Evolutionary conservation across 2,797 vertebrate species (phyloP), one percentile per base, ranked within the genome.

Genomic region (Sciurus vulgaris): DNA sequence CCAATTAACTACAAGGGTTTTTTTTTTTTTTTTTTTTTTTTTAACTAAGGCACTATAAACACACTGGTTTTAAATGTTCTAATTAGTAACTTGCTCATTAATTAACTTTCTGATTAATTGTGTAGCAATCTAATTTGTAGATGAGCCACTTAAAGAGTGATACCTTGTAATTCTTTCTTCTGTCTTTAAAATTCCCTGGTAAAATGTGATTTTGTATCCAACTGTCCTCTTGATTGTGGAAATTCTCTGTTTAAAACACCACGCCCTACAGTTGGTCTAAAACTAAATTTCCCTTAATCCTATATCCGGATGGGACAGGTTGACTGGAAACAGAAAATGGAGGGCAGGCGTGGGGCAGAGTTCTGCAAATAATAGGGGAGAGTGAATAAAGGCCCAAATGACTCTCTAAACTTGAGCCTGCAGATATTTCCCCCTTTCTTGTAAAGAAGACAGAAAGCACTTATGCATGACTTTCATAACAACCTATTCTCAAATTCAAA

Each of bases 91-190:
- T 98, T 98, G 98, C 97, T 98, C 98, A 98, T 99, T 99, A 99
- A 99, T 99, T 99, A 98, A 98, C 98, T 98, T 98, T 98, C 98
- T 98, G 98, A 99, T 98, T 99, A 98, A 98, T 98, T 98, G 98
- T 98, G 98, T 98, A 98, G 98, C 98, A 98, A 98, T 98, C 98
- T 98, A 98, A 99, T 99, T 98, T 99, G 98, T 98, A 98, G 98
- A 98, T 97, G 98, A 98, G 97, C 97, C 97, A 97, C 98, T 98
- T 98, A 98, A 98, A 98, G 98, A 98, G 97, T 98, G 97, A 98
- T 98, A 98, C 98, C 98, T 98, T 98, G 98, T 98, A 98, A 98
- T 95, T 98, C 98, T 97, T 98, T 97, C 97, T 86, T 95, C 97
- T 89, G 97, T 97, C 98, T 98, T 98, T 97, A 98, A 98, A 98